These are phyloP conservation scores for Poecile montanus DNA, from an alignment of 2,797 vertebrate genomes.

Conservation along the genomic window DNA sequence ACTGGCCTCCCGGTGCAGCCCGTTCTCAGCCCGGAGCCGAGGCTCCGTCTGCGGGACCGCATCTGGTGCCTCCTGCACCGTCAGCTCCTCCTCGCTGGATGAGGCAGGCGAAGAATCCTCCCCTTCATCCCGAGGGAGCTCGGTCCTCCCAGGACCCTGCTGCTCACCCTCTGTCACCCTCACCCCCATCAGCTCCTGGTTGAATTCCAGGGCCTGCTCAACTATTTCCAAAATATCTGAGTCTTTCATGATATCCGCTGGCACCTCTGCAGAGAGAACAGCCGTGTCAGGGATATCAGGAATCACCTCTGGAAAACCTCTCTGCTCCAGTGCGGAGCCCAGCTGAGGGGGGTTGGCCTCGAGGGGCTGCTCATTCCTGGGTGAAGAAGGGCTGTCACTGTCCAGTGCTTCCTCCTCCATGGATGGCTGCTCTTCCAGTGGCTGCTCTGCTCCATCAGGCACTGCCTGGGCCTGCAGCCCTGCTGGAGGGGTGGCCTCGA, in stretches of 20 bases:
- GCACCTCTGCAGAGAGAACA: background rate
- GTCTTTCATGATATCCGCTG: background rate
- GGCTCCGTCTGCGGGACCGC: fast-evolving
- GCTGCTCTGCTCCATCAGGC: background rate
- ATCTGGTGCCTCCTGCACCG: background rate
- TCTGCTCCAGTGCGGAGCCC: fast-evolving
- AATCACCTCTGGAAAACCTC: fast-evolving
- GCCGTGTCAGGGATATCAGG: fast-evolving
- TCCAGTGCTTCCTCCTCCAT: background rate
- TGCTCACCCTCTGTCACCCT: background rate
- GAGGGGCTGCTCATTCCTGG: fast-evolving
- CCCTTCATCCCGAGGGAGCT: fast-evolving
- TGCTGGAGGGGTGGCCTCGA: background rate
- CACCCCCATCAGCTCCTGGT: conserved; percentile 31
- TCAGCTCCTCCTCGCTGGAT: background rate
- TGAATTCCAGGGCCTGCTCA: conserved; percentile 62
- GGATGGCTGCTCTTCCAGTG: fast-evolving
- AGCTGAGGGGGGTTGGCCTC: fast-evolving
- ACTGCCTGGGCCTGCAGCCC: background rate
- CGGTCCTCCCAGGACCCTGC: fast-evolving
- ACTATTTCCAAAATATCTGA: conserved; percentile 54
- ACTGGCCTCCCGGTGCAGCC: conserved; percentile 1
- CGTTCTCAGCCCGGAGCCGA: fast-evolving
- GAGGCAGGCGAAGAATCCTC: background rate
- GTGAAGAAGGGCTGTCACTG: fast-evolving